Evolutionary conservation across 37 sponge, comb jelly and placozoan species (phyloP).

Genomic region (Spongilla lacustris): DNA sequence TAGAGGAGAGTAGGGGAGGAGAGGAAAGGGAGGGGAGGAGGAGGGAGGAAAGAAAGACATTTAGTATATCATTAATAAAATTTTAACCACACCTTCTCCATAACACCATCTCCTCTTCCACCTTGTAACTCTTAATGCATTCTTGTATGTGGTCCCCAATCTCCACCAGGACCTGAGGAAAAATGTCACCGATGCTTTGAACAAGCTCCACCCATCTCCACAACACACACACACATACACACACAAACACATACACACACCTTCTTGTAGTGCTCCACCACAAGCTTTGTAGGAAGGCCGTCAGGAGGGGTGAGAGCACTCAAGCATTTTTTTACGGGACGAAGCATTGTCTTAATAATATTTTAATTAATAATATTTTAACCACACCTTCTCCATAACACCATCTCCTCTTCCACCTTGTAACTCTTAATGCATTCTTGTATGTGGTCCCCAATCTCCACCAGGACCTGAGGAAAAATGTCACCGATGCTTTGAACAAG

Average conservation of each 20-base stretch:
- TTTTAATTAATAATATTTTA: background rate
- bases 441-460: slow-evolving; percentile 86
- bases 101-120: slow-evolving; percentile 27
- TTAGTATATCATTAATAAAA: background rate
- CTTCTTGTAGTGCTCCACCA: slow-evolving; percentile 68
- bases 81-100: slow-evolving; percentile 72
- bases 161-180: slow-evolving; percentile 58
- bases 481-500: background rate
- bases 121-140: slow-evolving; percentile 18
- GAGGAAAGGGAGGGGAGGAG: background rate
- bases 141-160: slow-evolving; percentile 80
- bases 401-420: slow-evolving; percentile 17
- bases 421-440: slow-evolving; percentile 18
- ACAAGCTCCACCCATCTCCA: background rate
- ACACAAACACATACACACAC: slow-evolving; percentile 11
- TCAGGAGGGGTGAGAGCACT: slow-evolving; percentile 51
- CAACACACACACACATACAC: background rate
- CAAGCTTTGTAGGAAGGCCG: slow-evolving; percentile 47
- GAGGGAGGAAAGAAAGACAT: slow-evolving; percentile 7
- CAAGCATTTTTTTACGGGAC: slow-evolving; percentile 83
- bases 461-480: slow-evolving; percentile 43
- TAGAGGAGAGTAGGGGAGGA: background rate
- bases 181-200: background rate
- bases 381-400: slow-evolving; percentile 73
- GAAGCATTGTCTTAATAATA: slow-evolving; percentile 58